Evolutionary conservation across 2,113 vertebrate species (phyloP).

Genomic region (Peromyscus polionotus): DNA sequence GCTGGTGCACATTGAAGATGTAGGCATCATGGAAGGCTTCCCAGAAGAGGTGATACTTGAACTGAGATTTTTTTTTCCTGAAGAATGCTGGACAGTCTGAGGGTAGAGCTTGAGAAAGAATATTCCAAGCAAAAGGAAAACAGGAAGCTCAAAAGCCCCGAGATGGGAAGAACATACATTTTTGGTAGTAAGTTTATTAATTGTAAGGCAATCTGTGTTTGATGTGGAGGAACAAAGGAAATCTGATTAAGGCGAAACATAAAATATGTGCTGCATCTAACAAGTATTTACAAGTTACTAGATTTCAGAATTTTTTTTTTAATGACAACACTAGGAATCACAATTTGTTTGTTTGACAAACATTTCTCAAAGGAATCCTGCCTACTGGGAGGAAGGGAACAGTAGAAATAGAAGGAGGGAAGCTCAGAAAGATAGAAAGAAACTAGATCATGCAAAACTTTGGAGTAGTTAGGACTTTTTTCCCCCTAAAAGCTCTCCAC

Average conservation of each 20-base stretch:
- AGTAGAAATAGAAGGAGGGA: neutral
- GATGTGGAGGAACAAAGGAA: neutral
- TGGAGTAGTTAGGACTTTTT: neutral
- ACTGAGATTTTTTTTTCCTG: neutral
- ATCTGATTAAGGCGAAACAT: neutral
- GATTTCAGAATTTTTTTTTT: conserved; percentile 29
- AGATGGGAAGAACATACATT: neutral
- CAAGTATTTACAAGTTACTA: neutral
- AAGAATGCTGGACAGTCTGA: neutral
- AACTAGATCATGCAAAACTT: neutral
- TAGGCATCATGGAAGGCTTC: neutral
- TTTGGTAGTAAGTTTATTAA: conserved; percentile 27
- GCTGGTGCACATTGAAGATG: neutral
- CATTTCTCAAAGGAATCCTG: conserved; percentile 1
- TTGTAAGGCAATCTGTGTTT: neutral
- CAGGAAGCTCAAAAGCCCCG: neutral
- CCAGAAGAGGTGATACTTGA: neutral
- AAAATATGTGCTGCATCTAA: neutral
- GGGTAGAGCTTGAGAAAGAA: conserved; percentile 20
- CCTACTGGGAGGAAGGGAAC: neutral
- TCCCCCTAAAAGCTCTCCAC: neutral
- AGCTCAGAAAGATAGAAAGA: neutral
- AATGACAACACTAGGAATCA: neutral
- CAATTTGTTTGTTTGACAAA: conserved; percentile 10
- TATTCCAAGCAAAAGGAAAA: conserved; percentile 31